Evolutionary conservation across 2,888 invertebrate genomes (phyloP), one percentile per base, ranked within the genome.

Genomic region (Eupithecia vulgata): DNA sequence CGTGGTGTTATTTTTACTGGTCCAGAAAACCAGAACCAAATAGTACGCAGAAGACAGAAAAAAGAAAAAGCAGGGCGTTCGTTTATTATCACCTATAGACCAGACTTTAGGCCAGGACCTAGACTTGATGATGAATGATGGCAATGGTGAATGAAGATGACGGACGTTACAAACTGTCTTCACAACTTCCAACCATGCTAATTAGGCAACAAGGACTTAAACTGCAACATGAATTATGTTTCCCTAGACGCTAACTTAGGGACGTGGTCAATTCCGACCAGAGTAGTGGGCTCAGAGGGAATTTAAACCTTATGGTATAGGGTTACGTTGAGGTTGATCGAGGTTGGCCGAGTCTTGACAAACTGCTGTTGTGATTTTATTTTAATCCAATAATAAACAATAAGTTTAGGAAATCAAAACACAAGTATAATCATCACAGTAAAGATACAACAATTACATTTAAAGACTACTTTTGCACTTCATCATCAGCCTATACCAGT

Each of bases 151-250:
- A 17, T 37, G 1, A 21, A n/a, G 12, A 64, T 15, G 5, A 12
- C 13, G 13, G 21, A 5, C 40, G 15, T 21, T 65, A 65, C 13
- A 40, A 40, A 25, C 40, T n/a, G 21, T 37, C 21, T 7, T 1
- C 40, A 21, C 40, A 21, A 40, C n/a, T 12, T 65, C 6, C 21
- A 42, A 40, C 65, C 10, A 6, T 3, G 21, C 21, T 65, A 65
- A 65, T 65, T 65, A 65, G 65, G 61, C 37, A 85, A 85, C 86
- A 84, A 85, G 81, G 40, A 25, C 64, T 64, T 83, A 67, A 57
- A 72, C 73, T 67, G 69, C 52, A 42, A 57, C 68, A 72, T 73
- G 67, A 83, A 68, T 67, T 71, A 71, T 66, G 34, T n/a, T 35
- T 35, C 52, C 42, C 45, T n/a, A 13, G 73, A 59, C 37, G 21